Percentiles rank a stretch among this genome's conserved stretches.
Conservation (phyloP, 2,888 invertebrate species). For the Agonum fuliginosum region DNA sequence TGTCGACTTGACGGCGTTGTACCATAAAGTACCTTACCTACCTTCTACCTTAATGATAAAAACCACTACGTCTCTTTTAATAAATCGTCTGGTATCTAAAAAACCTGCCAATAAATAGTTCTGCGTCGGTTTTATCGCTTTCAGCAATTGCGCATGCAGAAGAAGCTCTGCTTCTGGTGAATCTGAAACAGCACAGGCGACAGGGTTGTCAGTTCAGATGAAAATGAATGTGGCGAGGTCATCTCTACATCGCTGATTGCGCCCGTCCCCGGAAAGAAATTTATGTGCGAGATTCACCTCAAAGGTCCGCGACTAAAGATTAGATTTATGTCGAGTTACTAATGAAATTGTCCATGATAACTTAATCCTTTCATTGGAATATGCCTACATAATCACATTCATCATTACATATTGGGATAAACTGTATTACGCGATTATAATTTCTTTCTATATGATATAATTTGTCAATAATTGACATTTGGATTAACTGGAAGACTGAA, state of each 20-base stretch:
- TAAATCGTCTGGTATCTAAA: conserved; percentile 19
- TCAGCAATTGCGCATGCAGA: conserved; percentile 5
- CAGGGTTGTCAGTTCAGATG: conserved; percentile 22
- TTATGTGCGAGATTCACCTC: conserved; percentile 56
- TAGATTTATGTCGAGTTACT: conserved; percentile 44
- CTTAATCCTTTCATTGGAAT: conserved; percentile 16
- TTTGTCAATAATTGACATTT: too few species aligned
- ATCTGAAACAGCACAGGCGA: conserved; percentile 3
- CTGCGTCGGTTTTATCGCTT: not conserved
- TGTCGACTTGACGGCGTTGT: not conserved
- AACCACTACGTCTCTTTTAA: not conserved
- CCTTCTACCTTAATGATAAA: not conserved
- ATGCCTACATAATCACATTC: not conserved
- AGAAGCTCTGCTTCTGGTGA: not conserved
- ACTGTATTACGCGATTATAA: too few species aligned
- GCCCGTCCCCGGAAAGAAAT: conserved; percentile 45
- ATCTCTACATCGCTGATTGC: conserved; percentile 47
- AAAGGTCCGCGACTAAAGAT: conserved; percentile 51
- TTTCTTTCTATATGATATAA: too few species aligned
- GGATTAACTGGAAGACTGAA: too few species aligned
- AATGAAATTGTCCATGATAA: conserved; percentile 48
- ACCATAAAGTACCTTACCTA: not conserved
- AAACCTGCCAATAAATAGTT: conserved; percentile 16
- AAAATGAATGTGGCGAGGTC: conserved; percentile 49
- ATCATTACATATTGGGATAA: too few species aligned